Conservation (phyloP, 2,113 vertebrate species). For the Passerina amoena region DNA sequence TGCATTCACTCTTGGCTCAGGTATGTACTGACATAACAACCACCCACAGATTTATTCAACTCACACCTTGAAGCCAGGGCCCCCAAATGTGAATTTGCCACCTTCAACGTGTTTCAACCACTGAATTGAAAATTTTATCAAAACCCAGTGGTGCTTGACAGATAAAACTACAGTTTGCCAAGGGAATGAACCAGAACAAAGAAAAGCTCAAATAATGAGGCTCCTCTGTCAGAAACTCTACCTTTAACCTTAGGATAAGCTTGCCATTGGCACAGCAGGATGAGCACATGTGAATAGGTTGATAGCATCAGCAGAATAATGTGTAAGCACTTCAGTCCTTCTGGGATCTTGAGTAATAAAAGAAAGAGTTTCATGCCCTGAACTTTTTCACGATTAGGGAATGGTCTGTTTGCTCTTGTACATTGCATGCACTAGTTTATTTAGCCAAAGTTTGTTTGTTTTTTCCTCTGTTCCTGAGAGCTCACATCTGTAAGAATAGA, state of each 20-base stretch:
- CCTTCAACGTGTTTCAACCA: neutral
- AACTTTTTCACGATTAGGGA: neutral
- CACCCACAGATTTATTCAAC: neutral
- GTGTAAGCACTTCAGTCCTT: neutral
- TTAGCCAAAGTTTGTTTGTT: slow-evolving; percentile 2
- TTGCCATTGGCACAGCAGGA: neutral
- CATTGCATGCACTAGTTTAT: neutral
- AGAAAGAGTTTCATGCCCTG: neutral
- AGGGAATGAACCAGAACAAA: neutral
- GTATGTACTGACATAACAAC: neutral
- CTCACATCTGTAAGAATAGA: neutral
- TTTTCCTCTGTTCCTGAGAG: neutral
- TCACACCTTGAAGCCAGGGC: neutral
- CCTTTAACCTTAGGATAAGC: neutral
- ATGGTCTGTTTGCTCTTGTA: neutral
- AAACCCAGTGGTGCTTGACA: neutral
- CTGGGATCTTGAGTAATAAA: neutral
- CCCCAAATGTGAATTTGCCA: neutral
- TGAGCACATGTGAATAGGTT: neutral
- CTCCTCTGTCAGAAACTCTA: neutral
- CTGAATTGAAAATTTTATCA: neutral
- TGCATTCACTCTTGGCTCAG: neutral
- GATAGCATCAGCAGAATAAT: neutral
- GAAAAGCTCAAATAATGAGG: neutral
- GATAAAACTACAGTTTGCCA: neutral